Base-by-base conservation (phyloP, 2,113 vertebrate species). In the Strix uralensis region DNA sequence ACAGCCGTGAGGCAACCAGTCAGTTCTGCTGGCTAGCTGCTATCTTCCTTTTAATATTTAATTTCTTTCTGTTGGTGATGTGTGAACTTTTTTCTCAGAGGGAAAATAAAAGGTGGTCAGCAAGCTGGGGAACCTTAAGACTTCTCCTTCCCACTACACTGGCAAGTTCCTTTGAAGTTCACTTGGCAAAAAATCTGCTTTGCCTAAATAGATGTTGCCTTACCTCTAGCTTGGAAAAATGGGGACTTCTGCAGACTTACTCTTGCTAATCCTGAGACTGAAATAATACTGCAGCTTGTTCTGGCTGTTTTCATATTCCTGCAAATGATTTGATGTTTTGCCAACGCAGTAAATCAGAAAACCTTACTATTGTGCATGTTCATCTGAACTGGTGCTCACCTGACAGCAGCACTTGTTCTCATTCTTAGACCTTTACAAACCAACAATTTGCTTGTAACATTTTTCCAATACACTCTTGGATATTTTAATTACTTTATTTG, bases 401-500 rank as follows among this genome's bases (percentile, higher is more conserved):
- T 49, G 30, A 17, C 40, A 62, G 63, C 80, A 62, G 42, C 29
- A 19, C 63, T 62, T 51, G 13, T 25, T 92, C 62, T 83, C 44
- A 8, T 80, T 57, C 79, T 66, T 23, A 46, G 34, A 54, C 40
- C 46, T 83, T 30, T 42, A 38, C 86, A 81, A 85, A 52, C 36
- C 66, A 57, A 15, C 54, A 1, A 44, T 62, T 74, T 78, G n/a
- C 51, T 59, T 51, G 52, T 67, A 81, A 46, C 22, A 10, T 51
- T 81, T 96, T 92, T 13, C 80, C 77, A 84, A 82, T 73, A 58
- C 11, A 8, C 10, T 58, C 23, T 55, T 42, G 40, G 67, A 54
- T 94, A 74, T 83, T 94, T 86, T 92, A 96, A 84, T 81, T 93
- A 54, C 67, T 54, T 88, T n/a, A 65, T 80, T 90, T 91, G 83